These are phyloP conservation scores for Montipora capricornis DNA, from an alignment of 64 coral and sea anemone species.

Conservation along the genomic window DNA sequence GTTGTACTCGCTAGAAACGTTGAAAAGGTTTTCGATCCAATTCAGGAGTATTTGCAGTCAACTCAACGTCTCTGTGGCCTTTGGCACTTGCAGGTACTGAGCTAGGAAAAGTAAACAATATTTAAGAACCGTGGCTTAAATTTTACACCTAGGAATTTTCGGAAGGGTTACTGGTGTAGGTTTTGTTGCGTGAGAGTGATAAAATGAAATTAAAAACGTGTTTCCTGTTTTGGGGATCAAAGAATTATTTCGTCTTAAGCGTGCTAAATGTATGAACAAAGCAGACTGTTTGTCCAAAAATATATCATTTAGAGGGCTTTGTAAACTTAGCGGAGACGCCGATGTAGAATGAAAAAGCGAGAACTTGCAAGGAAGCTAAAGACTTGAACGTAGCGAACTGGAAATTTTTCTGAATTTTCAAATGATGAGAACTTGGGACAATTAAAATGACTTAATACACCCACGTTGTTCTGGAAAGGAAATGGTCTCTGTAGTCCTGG, in stretches of 20 bases:
- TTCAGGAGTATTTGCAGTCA: too few relatives aligned
- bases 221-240: conserved; percentile 21
- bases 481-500: neutral
- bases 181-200: neutral
- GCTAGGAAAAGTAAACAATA: neutral
- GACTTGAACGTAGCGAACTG: neutral
- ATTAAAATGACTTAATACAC: neutral
- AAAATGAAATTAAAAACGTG: neutral
- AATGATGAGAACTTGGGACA: neutral
- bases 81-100: too few relatives aligned
- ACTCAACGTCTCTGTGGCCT: too few relatives aligned
- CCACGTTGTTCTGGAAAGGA: neutral
- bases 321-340: neutral
- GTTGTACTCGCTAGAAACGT: neutral
- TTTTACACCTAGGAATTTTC: neutral
- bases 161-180: neutral
- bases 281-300: neutral
- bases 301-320: neutral
- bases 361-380: neutral
- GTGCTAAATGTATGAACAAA: neutral
- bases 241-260: conserved; percentile 1
- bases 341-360: neutral
- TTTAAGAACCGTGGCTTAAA: neutral
- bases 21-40: too few relatives aligned
- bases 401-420: neutral